A percentile compares a stretch with the other conserved stretches of the same genome.
phyloP scores from a whole-genome alignment of 2,797 vertebrate species.

The Thripadectes ignobilis region DNA sequence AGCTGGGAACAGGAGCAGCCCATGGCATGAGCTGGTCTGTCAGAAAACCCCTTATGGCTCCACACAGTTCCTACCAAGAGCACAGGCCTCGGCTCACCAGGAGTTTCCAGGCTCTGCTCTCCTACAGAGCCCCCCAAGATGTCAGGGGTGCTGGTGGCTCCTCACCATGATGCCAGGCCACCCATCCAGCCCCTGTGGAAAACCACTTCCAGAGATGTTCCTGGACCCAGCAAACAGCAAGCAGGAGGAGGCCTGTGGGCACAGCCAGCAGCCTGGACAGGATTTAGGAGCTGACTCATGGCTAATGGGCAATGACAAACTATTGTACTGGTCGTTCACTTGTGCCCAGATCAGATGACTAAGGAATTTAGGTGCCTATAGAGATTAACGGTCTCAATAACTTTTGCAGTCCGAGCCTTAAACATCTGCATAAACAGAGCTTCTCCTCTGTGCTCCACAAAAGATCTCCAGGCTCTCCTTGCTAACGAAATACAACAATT shows the following conservation, averaged over 20 bases:
- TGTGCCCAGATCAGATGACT: constrained; percentile 32
- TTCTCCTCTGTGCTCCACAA: not conserved
- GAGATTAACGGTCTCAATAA: constrained; percentile 3
- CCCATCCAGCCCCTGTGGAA: not conserved
- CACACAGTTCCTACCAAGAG: fast-evolving
- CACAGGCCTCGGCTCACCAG: not conserved
- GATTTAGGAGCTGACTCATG: constrained; percentile 29
- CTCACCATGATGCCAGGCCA: fast-evolving
- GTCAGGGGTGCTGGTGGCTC: not conserved
- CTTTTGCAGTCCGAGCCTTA: not conserved
- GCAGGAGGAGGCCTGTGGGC: not conserved
- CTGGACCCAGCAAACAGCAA: not conserved
- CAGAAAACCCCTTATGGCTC: not conserved
- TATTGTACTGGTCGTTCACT: not conserved
- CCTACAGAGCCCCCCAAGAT: not conserved
- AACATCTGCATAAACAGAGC: not conserved
- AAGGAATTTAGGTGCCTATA: constrained; percentile 26
- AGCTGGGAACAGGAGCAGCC: not conserved
- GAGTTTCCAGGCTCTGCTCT: not conserved
- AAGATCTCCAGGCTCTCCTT: not conserved
- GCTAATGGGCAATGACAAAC: not conserved
- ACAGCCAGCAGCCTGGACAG: not conserved
- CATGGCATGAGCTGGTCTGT: fast-evolving
- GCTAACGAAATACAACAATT: not conserved
- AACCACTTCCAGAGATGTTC: not conserved